Evolutionary conservation across 2,888 invertebrate genomes (phyloP).

Genomic region (Trichopria drosophilae): DNA sequence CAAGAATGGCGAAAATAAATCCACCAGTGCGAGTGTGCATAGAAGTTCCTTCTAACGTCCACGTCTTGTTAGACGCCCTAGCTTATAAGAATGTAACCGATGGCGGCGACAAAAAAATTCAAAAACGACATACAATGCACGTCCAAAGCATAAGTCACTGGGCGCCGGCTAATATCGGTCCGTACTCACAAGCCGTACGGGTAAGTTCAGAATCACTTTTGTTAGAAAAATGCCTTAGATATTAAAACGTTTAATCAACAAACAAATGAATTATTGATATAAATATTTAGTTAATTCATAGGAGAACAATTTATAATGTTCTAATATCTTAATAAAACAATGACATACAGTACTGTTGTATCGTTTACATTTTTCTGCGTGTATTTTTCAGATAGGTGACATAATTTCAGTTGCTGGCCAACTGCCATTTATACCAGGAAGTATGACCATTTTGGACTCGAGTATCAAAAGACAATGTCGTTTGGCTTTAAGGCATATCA

Average conservation of each 20-base stretch:
- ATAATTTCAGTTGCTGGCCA: slow-evolving; percentile 88
- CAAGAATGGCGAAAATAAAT: slow-evolving; percentile 73
- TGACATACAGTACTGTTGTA: slow-evolving; percentile 10
- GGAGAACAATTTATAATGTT: not conserved
- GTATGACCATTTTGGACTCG: slow-evolving; percentile 73
- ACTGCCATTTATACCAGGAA: slow-evolving; percentile 86
- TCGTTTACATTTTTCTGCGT: no score
- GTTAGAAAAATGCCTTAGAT: no score
- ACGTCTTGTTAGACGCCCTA: slow-evolving; percentile 77
- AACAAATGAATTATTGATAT: slow-evolving; percentile 7
- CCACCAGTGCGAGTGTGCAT: slow-evolving; percentile 88
- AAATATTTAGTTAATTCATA: slow-evolving; percentile 1
- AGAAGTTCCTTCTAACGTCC: slow-evolving; percentile 75
- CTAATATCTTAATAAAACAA: not conserved
- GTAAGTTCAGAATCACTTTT: slow-evolving; percentile 62
- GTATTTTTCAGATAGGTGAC: slow-evolving; percentile 70
- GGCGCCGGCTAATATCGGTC: slow-evolving; percentile 98
- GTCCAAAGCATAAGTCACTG: slow-evolving; percentile 95
- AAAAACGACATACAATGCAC: slow-evolving; percentile 78
- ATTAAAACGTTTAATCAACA: no score
- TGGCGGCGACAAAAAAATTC: slow-evolving; percentile 44
- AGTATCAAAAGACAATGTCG: slow-evolving; percentile 82
- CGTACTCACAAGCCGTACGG: slow-evolving; percentile 90
- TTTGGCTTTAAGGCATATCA: slow-evolving; percentile 80
- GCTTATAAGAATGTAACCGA: slow-evolving; percentile 60